Base-by-base conservation (phyloP, 2,113 vertebrate species). In the Carettochelys insculpta region DNA sequence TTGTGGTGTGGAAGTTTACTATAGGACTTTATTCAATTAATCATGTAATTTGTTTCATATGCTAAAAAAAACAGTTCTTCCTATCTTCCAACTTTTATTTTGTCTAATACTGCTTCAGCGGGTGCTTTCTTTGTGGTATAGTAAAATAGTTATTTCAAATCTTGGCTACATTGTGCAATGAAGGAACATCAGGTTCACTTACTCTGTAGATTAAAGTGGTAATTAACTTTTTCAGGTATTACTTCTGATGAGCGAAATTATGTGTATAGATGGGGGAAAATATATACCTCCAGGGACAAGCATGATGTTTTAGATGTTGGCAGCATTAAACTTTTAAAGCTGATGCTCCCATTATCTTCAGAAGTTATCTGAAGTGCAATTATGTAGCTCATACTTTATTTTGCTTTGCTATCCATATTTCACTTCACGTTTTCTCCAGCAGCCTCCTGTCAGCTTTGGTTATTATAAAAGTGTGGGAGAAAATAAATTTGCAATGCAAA, bases 41-140 rank as follows among this genome's bases (percentile, higher is more conserved):
- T 27, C 92, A 85, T 50, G 91, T 88, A 29, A 51, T 88, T 88
- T 89, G 83, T 91, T 87, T 91, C 89, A n/a, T 88, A 11, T 85
- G 38, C 68, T 75, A 0, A 68, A 78, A 89, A 80, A 89, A 85
- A 13, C 45, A 48, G 83, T 89, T 76, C 83, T 93, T 56, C 82
- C 85, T 84, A 52, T 65, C 92, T 90, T 11, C n/a, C 76, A 92
- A 61, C 90, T 84, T 14, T 1, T 91, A 88, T 88, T 86, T 90
- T 93, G 65, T 53, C 87, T 16, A 31, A 5, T 86, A 10, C 75
- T 22, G 38, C 20, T 71, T 41, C 22, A 41, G 41, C 41, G 75
- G 77, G 86, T 90, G 89, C 51, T 80, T 11, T 77, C 95, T 43
- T 75, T 90, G 68, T 58, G 88, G 86, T 93, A 2, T 13, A 34